Percentiles rank a stretch among this genome's conserved stretches.
Conservation (phyloP, 2,113 vertebrate species). For the Oophaga pumilio region DNA sequence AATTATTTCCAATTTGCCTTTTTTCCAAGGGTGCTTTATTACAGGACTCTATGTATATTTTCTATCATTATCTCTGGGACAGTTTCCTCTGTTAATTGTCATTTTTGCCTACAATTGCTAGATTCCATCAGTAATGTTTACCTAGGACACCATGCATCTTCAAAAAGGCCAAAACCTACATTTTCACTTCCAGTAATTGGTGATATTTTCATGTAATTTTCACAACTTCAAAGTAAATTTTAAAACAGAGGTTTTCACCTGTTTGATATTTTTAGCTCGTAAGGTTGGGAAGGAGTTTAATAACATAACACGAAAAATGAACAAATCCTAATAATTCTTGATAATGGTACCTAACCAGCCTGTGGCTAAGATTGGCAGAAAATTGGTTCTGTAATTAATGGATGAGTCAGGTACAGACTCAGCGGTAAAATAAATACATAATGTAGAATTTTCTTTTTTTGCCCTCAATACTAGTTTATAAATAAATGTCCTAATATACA, state of each 20-base stretch:
- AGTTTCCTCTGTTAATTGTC: constrained; percentile 5
- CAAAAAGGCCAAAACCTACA: constrained; percentile 27
- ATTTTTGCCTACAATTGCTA: not conserved
- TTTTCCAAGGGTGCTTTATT: too few relatives aligned
- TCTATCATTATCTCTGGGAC: not conserved
- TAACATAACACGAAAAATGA: not conserved
- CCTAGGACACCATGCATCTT: not conserved
- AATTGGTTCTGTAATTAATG: not conserved
- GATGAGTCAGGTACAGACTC: not conserved
- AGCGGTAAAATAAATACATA: not conserved
- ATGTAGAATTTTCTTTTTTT: not conserved
- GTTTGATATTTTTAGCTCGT: not conserved
- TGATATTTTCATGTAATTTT: constrained; percentile 14
- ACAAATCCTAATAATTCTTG: not conserved
- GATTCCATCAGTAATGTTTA: constrained; percentile 3
- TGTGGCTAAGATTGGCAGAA: not conserved
- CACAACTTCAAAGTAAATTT: not conserved
- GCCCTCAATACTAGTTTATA: not conserved
- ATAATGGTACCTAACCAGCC: not conserved
- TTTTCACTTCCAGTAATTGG: constrained; percentile 19
- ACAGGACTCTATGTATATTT: not conserved
- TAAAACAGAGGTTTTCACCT: not conserved
- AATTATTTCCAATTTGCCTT: too few relatives aligned
- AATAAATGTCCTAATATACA: not conserved
- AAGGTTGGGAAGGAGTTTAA: not conserved